phyloP scores from a whole-genome alignment of 23 tunicate species.

The Phallusia fumigata region DNA sequence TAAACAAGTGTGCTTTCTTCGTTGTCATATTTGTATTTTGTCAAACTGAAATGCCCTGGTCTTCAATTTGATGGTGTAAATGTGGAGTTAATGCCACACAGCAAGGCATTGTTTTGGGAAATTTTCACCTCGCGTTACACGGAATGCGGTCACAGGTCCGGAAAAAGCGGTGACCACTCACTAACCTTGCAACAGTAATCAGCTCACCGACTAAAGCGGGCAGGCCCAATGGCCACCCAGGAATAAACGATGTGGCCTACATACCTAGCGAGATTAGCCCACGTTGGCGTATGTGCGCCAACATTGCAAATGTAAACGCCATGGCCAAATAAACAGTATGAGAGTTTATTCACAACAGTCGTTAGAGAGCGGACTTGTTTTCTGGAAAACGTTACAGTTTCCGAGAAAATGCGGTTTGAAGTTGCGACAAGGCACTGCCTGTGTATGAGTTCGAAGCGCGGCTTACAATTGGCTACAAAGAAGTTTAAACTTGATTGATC shows the following conservation, averaged over 20 bases:
- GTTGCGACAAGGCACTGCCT: neutral
- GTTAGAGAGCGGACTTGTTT: neutral
- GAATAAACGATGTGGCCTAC: neutral
- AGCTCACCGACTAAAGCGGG: neutral
- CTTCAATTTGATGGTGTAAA: too few relatives aligned
- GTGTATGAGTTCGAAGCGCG: neutral
- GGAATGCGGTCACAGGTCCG: neutral
- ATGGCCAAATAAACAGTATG: neutral
- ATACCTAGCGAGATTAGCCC: neutral
- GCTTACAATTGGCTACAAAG: neutral
- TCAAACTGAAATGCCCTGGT: too few relatives aligned
- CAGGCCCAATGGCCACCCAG: neutral
- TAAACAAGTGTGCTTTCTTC: too few relatives aligned
- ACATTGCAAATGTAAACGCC: neutral
- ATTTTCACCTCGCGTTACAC: neutral
- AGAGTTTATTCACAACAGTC: neutral
- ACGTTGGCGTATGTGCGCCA: neutral
- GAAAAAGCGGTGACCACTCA: neutral
- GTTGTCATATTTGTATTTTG: too few relatives aligned
- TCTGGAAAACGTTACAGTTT: neutral
- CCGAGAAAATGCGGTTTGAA: slow-evolving; percentile 1
- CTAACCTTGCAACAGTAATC: neutral
- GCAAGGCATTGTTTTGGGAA: neutral
- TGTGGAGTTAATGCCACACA: too few relatives aligned
- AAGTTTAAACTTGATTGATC: neutral